A percentile compares a stretch with the other conserved stretches of the same genome.
Conservation (phyloP, 2,888 invertebrate species). For the Tipula confusa region DNA sequence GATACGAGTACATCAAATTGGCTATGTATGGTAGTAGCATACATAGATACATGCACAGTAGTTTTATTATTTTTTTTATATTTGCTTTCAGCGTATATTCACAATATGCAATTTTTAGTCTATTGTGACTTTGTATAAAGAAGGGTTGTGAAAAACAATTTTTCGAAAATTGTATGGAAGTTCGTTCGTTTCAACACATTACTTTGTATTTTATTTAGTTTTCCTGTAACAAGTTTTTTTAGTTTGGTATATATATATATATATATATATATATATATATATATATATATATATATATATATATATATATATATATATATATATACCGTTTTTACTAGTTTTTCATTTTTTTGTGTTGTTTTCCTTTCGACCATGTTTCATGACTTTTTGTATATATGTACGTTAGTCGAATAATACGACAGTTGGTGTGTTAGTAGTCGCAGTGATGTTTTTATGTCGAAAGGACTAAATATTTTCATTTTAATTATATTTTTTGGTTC, state of each 20-base stretch:
- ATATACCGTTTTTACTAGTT: not conserved
- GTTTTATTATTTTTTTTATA: no score
- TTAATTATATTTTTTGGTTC: no score
- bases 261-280: no score
- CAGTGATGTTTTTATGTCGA: slow-evolving; percentile 27
- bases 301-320: no score
- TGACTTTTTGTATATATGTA: not conserved
- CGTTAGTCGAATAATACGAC: not conserved
- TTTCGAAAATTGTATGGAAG: not conserved
- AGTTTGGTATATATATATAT: not conserved
- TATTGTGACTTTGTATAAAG: not conserved
- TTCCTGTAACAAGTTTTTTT: not conserved
- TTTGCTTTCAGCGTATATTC: not conserved
- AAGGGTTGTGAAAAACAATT: not conserved
- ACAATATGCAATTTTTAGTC: not conserved
- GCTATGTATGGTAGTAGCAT: no score
- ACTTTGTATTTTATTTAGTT: not conserved
- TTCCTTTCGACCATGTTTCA: not conserved
- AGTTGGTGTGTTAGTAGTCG: slow-evolving; percentile 27
- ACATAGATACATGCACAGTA: not conserved
- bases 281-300: no score
- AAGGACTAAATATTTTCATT: slow-evolving; percentile 1
- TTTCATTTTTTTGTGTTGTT: not conserved
- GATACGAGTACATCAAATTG: no score
- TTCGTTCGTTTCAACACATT: not conserved